Conservation (phyloP, 2,113 vertebrate species). For the Ovis aries region ARS-UI_Ramb_v3.0 NC_056071.1:47503501-47504000, state of each 20-base stretch:
- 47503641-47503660: background rate
- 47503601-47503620: background rate
- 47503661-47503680: background rate
- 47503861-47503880: background rate
- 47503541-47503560: background rate
- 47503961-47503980: background rate
- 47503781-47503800: background rate
- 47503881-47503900: background rate
- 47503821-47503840: background rate
- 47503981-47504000: background rate
- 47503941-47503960: background rate
- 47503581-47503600: background rate
- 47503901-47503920: background rate
- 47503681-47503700: background rate
- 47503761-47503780: background rate
- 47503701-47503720: background rate
- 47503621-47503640: background rate
- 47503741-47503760: background rate
- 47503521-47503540: background rate
- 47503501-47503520: background rate
- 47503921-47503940: background rate
- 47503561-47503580: background rate
- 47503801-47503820: background rate
- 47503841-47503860: background rate
- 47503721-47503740: background rate